A percentile compares a stretch with the other conserved stretches of the same genome.
Evolutionary conservation across 2,888 invertebrate genomes (phyloP).

Genomic region (Herminia tarsipennalis): DNA sequence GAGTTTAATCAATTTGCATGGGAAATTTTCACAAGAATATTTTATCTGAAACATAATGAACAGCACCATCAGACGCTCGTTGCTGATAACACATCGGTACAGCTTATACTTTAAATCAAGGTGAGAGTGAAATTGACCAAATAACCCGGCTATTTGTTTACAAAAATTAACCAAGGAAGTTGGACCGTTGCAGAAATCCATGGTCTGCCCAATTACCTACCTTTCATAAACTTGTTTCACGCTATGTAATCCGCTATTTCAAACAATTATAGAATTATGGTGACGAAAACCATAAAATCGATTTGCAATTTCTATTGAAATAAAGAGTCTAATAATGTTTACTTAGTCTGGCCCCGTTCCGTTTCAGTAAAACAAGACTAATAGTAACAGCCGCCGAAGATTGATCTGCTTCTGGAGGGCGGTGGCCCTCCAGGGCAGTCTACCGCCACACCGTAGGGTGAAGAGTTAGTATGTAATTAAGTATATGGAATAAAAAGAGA

Average conservation of each 20-base stretch:
- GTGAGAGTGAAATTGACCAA: too few species aligned
- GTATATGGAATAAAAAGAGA: too few species aligned
- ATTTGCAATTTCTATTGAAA: conserved; percentile 28
- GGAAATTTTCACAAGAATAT: conserved; percentile 1
- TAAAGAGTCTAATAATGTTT: conserved; percentile 4
- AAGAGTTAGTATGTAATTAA: too few species aligned
- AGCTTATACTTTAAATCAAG: too few species aligned
- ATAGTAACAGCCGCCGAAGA: too few species aligned
- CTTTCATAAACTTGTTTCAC: conserved; percentile 46
- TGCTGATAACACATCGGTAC: too few species aligned
- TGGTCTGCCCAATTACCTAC: conserved; percentile 41
- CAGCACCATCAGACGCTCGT: too few species aligned
- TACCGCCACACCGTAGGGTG: too few species aligned
- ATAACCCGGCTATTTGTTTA: conserved; percentile 37
- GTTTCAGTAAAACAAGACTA: too few species aligned
- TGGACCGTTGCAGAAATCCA: conserved; percentile 42
- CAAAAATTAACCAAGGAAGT: conserved; percentile 32
- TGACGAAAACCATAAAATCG: conserved; percentile 52
- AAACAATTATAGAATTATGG: conserved; percentile 39
- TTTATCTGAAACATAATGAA: too few species aligned
- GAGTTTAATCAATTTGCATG: not conserved
- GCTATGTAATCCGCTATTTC: conserved; percentile 45
- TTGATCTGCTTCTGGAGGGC: too few species aligned
- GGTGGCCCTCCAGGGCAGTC: too few species aligned
- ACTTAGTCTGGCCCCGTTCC: not conserved